Evolutionary conservation across 2,797 vertebrate genomes (phyloP), one percentile per base, ranked within the genome.

Genomic region (Sebastes nivosus): DNA sequence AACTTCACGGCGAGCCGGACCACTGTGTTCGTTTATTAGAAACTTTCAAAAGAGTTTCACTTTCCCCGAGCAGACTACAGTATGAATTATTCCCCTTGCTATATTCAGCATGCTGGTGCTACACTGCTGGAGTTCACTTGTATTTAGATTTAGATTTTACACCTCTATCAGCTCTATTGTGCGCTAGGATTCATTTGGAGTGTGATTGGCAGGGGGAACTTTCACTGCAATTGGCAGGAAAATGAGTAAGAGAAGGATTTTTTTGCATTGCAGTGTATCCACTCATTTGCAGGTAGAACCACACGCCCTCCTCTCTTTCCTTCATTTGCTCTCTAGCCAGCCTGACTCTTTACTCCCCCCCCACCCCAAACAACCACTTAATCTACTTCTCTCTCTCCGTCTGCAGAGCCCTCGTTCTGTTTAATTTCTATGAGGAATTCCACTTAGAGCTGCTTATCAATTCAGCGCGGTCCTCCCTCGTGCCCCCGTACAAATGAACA

Each of bases 21-120:
- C 18, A 6, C 50, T 13, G 68, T 78, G 72, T 84, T 80, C 61
- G 6, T 76, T 86, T 83, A 84, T 90, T 87, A 87, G 69, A 80
- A 73, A 82, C 75, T 82, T 88, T 88, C 66, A 87, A 73, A 65
- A 84, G 76, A 86, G 79, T 83, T 89, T 86, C 60, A 85, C 72
- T 80, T 86, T 92, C 78, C 81, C 60, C 1, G 18, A 85, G 83
- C 59, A 30, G 67, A 81, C 74, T 76, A 68, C 67, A 55, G 74
- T 1, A 22, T 79, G 59, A 86, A 78, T 80, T 63, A 88, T 87
- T 79, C 61, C 61, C 69, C 63, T 52, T 1, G 4, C 72, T 75
- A 18, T 66, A 18, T 84, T 85, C 80, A 27, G 54, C 72, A 6
- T 77, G n/a, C 27, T 34, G 32, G 18, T 16, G 75, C 68, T 59